Conservation (phyloP, 2,888 invertebrate species). For the Lapara coniferarum region DNA sequence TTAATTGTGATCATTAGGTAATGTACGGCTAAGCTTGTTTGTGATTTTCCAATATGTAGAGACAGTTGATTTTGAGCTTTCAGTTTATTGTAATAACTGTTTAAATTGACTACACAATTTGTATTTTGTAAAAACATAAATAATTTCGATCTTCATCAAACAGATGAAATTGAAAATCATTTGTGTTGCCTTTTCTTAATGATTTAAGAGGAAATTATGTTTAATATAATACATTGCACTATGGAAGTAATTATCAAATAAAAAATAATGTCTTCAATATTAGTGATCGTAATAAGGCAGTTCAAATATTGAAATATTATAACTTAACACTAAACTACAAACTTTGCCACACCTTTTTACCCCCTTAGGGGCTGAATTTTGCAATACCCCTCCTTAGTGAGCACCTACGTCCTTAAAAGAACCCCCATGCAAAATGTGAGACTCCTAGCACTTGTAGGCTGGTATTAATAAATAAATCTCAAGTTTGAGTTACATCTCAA, state of each 20-base stretch:
- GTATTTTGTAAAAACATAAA: not conserved
- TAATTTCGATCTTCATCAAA: conserved; percentile 4
- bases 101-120: not conserved
- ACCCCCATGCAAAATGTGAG: too few species aligned
- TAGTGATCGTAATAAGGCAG: not conserved
- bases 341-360: too few species aligned
- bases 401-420: too few species aligned
- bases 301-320: not conserved
- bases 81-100: not conserved
- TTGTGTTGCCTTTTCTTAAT: not conserved
- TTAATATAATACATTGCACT: not conserved
- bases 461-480: too few species aligned
- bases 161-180: conserved; percentile 9
- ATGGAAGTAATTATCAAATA: not conserved
- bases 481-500: too few species aligned
- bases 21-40: conserved; percentile 34
- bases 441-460: too few species aligned
- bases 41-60: conserved; percentile 24
- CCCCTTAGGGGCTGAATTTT: too few species aligned
- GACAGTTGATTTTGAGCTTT: conserved; percentile 17
- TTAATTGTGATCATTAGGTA: conserved; percentile 50
- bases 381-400: too few species aligned
- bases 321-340: too few species aligned
- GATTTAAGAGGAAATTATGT: not conserved
- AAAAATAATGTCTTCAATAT: not conserved